Base-by-base conservation (phyloP, 1,140 invertebrate species). In the Linepithema humile region DNA sequence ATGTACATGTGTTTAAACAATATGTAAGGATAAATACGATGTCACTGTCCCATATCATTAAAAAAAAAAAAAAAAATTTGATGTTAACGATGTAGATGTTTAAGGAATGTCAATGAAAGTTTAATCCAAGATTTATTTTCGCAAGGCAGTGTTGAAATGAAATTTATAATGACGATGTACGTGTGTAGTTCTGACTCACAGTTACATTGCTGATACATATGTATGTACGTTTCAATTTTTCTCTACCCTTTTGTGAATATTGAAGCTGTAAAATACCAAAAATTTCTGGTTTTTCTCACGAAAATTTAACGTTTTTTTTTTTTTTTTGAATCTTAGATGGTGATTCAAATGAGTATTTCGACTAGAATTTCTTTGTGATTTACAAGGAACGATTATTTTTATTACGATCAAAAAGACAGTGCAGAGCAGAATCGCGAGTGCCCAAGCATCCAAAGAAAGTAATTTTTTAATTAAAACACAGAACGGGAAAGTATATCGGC, bases 71-170 rank as follows among this genome's bases (percentile, higher is more conserved):
- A n/a, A n/a, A n/a, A n/a, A 74, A 60, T 15, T 73, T 53, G 10
- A 10, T 82, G 78, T 82, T 73, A 82, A 62, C 43, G 55, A 82
- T 35, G 57, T 73, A 73, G 53, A 48, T 48, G 53, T 72, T 82
- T 82, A 82, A 72, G 78, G 43, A 69, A 74, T 82, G 78, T 82
- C 69, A 82, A 82, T 69, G 78, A 72, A 74, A 59, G 69, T 73
- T 50, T 29, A 40, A 74, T 60, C 53, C 23, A 82, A 59, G 12
- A 74, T 82, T 82, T 62, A 45, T 82, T 82, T 73, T 72, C 40
- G 40, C 78, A 62, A 74, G 10, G 38, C 69, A 35, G 35, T 53
- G n/a, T 55, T 17, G 38, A 55, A 57, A 72, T 40, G n/a, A 73
- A 74, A 59, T 45, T 43, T n/a, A 62, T n/a, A 23, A 75, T n/a